Percentiles rank a stretch among this genome's conserved stretches.
These are phyloP conservation scores for Stichodactyla mertensii DNA, from an alignment of 64 coral and sea anemone genomes.

Conservation along the genomic window DNA sequence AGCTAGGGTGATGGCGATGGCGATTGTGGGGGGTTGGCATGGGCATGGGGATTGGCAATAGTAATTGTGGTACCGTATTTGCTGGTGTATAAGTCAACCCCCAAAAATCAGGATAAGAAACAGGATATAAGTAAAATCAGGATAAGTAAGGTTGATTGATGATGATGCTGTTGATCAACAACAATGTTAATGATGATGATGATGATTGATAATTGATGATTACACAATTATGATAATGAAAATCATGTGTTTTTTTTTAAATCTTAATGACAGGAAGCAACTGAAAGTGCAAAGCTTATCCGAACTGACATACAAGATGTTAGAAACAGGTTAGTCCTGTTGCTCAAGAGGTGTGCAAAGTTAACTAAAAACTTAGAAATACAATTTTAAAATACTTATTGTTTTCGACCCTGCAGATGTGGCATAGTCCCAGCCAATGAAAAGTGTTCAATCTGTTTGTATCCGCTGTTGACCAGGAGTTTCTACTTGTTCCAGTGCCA, in stretches of 20 bases:
- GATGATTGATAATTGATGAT: no score
- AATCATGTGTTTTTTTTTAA: neutral
- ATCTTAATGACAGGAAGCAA: conserved; percentile 58
- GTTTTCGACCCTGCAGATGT: conserved; percentile 36
- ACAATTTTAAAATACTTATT: neutral
- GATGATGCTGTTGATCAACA: no score
- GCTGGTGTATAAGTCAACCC: no score
- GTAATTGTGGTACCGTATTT: no score
- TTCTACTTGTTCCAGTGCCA: conserved; percentile 96
- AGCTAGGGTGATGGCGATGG: neutral
- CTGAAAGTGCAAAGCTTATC: conserved; percentile 86
- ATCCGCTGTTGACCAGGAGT: conserved; percentile 83
- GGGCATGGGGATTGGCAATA: no score
- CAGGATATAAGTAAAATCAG: no score
- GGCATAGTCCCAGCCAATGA: conserved; percentile 73
- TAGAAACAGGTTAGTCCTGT: conserved; percentile 68
- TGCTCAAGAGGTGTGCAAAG: no score
- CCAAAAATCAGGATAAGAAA: no score
- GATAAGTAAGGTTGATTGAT: no score
- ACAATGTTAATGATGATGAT: no score
- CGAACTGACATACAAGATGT: conserved; percentile 86
- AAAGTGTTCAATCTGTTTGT: conserved; percentile 79
- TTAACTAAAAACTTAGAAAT: no score
- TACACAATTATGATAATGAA: neutral
- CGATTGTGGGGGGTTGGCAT: no score